phyloP scores from a whole-genome alignment of 2,888 invertebrate species.

The Malacosoma neustria region DNA sequence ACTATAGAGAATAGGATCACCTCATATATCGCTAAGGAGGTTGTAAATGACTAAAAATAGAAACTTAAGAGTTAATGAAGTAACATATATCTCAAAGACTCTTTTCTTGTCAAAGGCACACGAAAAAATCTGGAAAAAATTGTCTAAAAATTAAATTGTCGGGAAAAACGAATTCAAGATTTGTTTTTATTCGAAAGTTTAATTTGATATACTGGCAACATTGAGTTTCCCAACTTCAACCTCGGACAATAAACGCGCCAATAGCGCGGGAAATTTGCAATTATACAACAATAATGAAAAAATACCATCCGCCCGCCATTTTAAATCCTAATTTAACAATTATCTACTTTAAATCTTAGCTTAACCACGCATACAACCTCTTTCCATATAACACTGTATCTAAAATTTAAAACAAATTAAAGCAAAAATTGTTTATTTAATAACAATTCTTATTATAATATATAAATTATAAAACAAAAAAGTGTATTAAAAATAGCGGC shows the following conservation, averaged over 20 bases:
- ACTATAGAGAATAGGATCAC: no score
- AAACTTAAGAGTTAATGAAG: no score
- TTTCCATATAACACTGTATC: not conserved
- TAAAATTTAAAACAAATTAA: not conserved
- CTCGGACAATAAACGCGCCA: conserved; percentile 29
- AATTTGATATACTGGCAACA: not conserved
- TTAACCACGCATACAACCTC: conserved; percentile 3
- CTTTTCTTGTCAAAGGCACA: no score
- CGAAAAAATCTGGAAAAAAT: no score
- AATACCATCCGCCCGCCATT: conserved; percentile 38
- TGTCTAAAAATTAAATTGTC: no score
- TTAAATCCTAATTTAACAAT: conserved; percentile 25
- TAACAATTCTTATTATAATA: not conserved
- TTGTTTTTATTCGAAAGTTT: no score
- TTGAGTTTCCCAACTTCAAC: conserved; percentile 27
- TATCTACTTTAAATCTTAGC: conserved; percentile 3
- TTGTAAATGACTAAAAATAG: no score
- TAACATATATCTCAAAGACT: no score
- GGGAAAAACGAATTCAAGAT: no score
- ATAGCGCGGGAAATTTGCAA: conserved; percentile 46
- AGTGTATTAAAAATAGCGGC: conserved; percentile 20
- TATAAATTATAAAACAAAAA: conserved; percentile 8
- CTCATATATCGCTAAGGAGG: no score
- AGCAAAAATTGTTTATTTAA: not conserved
- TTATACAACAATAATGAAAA: conserved; percentile 30